Conservation (phyloP, 1,140 invertebrate genomes). For the Pachyrhynchus sulphureomaculatus region DNA sequence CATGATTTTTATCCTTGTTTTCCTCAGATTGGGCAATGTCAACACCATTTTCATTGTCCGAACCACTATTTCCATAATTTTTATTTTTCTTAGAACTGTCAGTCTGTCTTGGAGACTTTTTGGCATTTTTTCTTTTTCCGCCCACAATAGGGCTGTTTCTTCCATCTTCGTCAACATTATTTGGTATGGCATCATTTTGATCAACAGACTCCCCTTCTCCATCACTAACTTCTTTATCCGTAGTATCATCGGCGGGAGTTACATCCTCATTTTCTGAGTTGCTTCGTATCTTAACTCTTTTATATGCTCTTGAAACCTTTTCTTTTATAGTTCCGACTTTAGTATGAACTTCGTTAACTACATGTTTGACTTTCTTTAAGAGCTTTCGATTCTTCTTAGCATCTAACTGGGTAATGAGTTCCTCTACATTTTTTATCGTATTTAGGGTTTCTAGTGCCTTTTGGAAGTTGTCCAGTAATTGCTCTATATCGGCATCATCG, state of each 20-base stretch:
- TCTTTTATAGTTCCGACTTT: slow-evolving; percentile 11
- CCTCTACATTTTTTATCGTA: slow-evolving; percentile 3
- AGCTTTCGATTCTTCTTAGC: neutral
- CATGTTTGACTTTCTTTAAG: slow-evolving; percentile 14
- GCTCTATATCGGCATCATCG: slow-evolving; percentile 12
- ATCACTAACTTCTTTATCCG: neutral
- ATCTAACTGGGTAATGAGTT: neutral
- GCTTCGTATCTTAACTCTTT: neutral
- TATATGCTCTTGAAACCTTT: slow-evolving; percentile 12
- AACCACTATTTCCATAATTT: too few species aligned
- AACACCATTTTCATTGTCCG: too few species aligned
- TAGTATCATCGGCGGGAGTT: neutral
- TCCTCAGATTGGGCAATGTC: neutral
- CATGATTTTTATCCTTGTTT: neutral
- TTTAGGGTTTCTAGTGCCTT: slow-evolving; percentile 1
- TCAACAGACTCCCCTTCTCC: neutral
- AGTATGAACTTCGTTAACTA: neutral
- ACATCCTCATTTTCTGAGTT: neutral
- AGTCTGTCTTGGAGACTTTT: neutral
- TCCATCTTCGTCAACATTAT: neutral
- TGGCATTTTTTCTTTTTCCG: neutral
- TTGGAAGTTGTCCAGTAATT: neutral
- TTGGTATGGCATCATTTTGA: neutral
- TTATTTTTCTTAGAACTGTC: too few species aligned
- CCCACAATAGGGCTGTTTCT: neutral